phyloP scores from a whole-genome alignment of 2,113 vertebrate species.

The Microtus richardsoni region DNA sequence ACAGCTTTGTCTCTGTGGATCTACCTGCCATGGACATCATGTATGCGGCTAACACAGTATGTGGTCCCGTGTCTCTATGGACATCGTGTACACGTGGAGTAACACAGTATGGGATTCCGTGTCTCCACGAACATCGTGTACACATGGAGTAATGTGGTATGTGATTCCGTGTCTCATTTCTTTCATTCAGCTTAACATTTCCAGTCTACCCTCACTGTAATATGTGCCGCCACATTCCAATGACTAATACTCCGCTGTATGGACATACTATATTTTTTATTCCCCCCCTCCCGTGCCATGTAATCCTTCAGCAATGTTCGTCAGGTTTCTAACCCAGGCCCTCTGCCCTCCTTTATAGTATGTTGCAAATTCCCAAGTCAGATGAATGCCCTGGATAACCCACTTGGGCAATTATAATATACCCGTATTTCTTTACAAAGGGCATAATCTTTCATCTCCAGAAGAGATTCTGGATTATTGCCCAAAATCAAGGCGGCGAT shows the following conservation, averaged over 20 bases:
- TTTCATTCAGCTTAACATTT: not conserved
- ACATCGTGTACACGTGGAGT: not conserved
- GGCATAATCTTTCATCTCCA: not conserved
- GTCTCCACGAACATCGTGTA: no score
- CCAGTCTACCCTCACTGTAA: not conserved
- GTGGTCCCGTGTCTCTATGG: not conserved
- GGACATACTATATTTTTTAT: not conserved
- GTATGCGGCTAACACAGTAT: not conserved
- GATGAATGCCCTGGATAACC: not conserved
- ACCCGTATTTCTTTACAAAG: not conserved
- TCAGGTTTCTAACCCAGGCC: not conserved
- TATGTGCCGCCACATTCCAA: not conserved
- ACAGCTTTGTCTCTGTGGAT: not conserved
- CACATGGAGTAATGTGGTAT: not conserved
- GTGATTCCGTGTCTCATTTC: not conserved
- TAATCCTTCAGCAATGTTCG: not conserved
- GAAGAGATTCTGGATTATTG: not conserved
- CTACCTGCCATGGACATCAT: not conserved
- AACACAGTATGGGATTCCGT: not conserved
- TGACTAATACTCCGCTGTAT: not conserved
- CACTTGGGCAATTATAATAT: accelerated
- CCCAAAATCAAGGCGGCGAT: not conserved
- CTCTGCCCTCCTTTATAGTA: not conserved
- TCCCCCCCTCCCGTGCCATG: no score
- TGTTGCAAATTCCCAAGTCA: not conserved